phyloP scores from a whole-genome alignment of 1,140 invertebrate species.

The Leucophenga varia region DNA sequence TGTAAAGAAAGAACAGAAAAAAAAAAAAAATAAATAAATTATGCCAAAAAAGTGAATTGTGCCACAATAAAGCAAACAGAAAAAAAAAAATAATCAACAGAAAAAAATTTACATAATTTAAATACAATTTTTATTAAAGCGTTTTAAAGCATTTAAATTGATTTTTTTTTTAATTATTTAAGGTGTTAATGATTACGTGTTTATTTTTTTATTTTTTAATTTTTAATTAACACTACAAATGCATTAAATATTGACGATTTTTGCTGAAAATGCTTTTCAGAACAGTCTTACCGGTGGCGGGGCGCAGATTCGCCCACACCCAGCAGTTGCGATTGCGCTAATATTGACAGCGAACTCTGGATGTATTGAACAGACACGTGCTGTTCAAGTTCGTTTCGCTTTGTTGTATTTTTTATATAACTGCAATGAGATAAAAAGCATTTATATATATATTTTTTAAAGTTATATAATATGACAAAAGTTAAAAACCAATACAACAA shows the following conservation, averaged over 20 bases:
- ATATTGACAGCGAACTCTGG: slow-evolving; percentile 52
- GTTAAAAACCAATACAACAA: slow-evolving; percentile 10
- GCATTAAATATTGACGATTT: neutral
- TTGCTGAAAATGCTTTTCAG: slow-evolving; percentile 6
- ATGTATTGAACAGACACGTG: slow-evolving; percentile 36
- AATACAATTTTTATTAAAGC: too few species aligned
- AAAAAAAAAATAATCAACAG: too few species aligned
- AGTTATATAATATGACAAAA: slow-evolving; percentile 16
- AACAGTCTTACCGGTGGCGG: slow-evolving; percentile 53
- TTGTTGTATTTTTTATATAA: slow-evolving; percentile 1
- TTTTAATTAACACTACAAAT: neutral
- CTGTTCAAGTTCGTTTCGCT: slow-evolving; percentile 17
- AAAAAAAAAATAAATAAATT: too few species aligned
- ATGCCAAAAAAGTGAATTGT: too few species aligned
- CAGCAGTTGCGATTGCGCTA: slow-evolving; percentile 56
- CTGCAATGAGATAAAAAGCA: slow-evolving; percentile 21
- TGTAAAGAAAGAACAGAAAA: too few species aligned
- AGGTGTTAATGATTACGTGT: too few species aligned
- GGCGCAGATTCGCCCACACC: slow-evolving; percentile 58
- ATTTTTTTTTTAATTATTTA: too few species aligned
- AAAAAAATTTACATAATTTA: too few species aligned
- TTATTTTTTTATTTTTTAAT: too few species aligned
- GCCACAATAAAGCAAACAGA: too few species aligned
- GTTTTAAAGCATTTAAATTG: too few species aligned
- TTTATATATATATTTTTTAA: slow-evolving; percentile 9